These are phyloP conservation scores for Eurystomus gularis DNA, from an alignment of 2,113 vertebrate species.

Conservation along the genomic window DNA sequence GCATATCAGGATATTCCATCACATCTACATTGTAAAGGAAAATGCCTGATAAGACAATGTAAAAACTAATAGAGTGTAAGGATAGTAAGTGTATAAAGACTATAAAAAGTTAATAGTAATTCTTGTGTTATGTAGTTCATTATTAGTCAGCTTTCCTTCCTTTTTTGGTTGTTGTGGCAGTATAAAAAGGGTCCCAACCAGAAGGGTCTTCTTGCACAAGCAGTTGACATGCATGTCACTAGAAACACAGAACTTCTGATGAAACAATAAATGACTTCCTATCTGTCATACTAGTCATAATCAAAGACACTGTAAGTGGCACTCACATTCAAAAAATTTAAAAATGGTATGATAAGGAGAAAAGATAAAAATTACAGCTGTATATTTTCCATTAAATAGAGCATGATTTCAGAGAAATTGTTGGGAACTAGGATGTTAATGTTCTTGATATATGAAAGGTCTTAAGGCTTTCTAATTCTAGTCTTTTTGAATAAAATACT, in stretches of 20 bases:
- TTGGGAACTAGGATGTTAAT: background rate
- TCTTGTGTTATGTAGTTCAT: background rate
- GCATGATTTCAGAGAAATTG: background rate
- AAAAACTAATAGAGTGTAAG: background rate
- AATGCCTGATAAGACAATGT: background rate
- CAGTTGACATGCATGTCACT: background rate
- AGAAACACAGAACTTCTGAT: background rate
- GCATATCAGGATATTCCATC: background rate
- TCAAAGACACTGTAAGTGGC: background rate
- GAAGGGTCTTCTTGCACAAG: background rate
- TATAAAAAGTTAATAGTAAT: background rate
- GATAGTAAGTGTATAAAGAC: background rate
- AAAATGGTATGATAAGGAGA: background rate
- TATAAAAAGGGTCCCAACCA: background rate
- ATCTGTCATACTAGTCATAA: background rate
- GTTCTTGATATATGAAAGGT: background rate
- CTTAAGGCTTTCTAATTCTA: background rate
- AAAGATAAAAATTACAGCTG: background rate
- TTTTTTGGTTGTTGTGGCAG: background rate
- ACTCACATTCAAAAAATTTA: background rate
- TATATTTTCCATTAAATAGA: background rate
- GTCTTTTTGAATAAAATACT: background rate
- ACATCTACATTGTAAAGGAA: background rate
- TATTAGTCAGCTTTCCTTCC: background rate
- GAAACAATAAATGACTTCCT: background rate